phyloP scores from a whole-genome alignment of 1,140 invertebrate species.

The Drosophila melanica region DNA sequence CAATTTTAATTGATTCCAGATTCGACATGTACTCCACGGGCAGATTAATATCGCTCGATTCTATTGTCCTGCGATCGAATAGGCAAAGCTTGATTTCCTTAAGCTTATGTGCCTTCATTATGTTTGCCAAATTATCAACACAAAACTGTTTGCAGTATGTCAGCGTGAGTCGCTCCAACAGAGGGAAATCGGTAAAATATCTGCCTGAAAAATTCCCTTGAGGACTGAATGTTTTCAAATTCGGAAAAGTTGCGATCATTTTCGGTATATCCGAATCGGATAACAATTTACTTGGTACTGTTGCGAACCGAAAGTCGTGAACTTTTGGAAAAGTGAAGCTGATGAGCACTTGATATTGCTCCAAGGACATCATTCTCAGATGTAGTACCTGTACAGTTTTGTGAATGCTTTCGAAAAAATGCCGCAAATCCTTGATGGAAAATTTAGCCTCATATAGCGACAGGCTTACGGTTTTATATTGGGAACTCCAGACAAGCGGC shows the following conservation, averaged over 20 bases:
- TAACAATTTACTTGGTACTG: constrained; percentile 8
- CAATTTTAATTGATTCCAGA: constrained; percentile 42
- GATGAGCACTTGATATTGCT: constrained; percentile 28
- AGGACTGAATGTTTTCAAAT: constrained; percentile 57
- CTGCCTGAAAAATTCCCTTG: constrained; percentile 51
- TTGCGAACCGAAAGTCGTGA: constrained; percentile 56
- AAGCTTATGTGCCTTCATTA: constrained; percentile 34
- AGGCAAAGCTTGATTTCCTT: constrained; percentile 35
- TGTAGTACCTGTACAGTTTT: constrained; percentile 19
- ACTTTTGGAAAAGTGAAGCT: constrained; percentile 29
- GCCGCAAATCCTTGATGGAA: constrained; percentile 13
- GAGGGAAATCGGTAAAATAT: constrained; percentile 22
- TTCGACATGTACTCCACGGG: constrained; percentile 28
- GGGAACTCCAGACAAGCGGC: constrained; percentile 37
- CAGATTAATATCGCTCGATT: background rate
- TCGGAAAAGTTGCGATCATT: constrained; percentile 50
- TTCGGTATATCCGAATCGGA: constrained; percentile 40
- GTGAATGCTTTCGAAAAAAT: constrained; percentile 40
- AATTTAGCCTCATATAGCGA: constrained; percentile 31
- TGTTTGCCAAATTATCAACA: constrained; percentile 15
- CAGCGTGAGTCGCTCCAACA: constrained; percentile 46
- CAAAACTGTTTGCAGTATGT: constrained; percentile 37
- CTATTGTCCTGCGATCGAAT: background rate
- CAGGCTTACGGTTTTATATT: constrained; percentile 25
- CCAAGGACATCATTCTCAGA: constrained; percentile 14